Conservation (phyloP, 1,140 invertebrate species). For the Drosophila obscura region DNA sequence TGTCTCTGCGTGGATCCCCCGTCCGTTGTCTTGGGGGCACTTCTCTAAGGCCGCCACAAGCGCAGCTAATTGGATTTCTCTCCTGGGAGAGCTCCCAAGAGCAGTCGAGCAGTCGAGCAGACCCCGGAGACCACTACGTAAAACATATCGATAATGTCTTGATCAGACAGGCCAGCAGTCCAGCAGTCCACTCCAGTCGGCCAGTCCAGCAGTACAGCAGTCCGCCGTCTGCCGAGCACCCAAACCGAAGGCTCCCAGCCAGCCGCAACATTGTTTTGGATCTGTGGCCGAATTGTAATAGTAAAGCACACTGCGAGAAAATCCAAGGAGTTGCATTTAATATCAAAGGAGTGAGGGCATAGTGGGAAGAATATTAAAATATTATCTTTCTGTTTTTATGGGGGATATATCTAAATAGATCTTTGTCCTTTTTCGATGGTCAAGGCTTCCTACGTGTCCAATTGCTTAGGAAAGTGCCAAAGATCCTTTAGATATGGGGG, state of each 20-base stretch:
- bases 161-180: constrained; percentile 71
- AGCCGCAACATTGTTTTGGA: constrained; percentile 39
- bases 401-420: neutral
- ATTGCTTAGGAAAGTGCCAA: no score
- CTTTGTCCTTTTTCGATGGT: no score
- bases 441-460: no score
- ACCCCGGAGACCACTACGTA: constrained; percentile 57
- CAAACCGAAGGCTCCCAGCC: constrained; percentile 1
- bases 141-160: constrained; percentile 83
- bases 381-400: no score
- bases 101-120: constrained; percentile 5
- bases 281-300: constrained; percentile 76
- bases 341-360: neutral
- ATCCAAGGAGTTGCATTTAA: neutral
- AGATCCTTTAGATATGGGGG: no score
- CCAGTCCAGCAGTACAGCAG: neutral
- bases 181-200: constrained; percentile 16
- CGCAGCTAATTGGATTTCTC: constrained; percentile 82
- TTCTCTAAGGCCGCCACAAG: constrained; percentile 73
- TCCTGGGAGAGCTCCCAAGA: constrained; percentile 69
- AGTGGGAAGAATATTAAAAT: no score
- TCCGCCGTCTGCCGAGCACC: constrained; percentile 1
- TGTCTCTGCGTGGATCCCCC: constrained; percentile 39
- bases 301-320: constrained; percentile 74
- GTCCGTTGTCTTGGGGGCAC: constrained; percentile 30